Evolutionary conservation across 2,888 invertebrate species (phyloP).

Genomic region (Biston stratarius): DNA sequence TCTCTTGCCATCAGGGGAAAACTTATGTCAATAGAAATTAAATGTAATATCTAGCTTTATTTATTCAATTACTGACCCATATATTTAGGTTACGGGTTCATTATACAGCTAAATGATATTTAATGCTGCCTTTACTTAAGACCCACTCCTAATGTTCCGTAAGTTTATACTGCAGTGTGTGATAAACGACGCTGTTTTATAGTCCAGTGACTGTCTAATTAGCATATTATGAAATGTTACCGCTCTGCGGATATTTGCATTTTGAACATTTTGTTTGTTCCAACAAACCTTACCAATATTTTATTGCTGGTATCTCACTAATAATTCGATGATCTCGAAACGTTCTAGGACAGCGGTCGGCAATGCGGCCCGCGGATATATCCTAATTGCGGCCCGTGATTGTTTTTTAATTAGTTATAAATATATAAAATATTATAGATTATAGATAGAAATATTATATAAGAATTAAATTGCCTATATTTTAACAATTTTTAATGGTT

Average conservation of each 20-base stretch:
- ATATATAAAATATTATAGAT: no score
- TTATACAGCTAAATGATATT: slow-evolving; percentile 62
- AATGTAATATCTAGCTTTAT: not conserved
- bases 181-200: slow-evolving; percentile 29
- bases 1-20: no score
- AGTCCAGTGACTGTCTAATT: slow-evolving; percentile 29
- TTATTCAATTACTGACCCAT: not conserved
- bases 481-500: no score
- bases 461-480: no score
- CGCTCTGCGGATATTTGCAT: slow-evolving; percentile 14
- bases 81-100: not conserved
- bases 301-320: no score
- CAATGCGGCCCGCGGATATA: no score
- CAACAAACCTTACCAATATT: not conserved
- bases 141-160: slow-evolving; percentile 17
- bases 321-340: no score
- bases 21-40: not conserved
- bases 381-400: no score
- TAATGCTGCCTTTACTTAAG: slow-evolving; percentile 55
- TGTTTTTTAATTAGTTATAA: no score
- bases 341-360: no score
- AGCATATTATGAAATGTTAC: slow-evolving; percentile 34
- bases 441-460: no score
- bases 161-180: slow-evolving; percentile 40
- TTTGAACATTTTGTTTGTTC: slow-evolving; percentile 5